Base-by-base conservation (phyloP, 2,113 vertebrate species). In the Tapirus terrestris region DNA sequence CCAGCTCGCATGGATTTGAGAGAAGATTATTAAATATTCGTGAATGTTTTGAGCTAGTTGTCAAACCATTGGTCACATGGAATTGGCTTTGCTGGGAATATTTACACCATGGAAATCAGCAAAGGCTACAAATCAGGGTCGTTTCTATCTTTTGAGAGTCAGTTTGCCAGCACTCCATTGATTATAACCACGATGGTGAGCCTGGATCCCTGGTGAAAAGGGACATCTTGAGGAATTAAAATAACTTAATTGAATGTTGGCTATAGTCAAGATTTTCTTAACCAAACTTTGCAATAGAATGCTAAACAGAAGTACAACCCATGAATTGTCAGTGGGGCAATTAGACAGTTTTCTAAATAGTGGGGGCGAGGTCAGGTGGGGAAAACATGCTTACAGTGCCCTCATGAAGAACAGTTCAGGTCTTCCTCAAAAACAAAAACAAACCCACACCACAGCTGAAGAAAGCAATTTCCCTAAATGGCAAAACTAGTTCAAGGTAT, bases 401-500 rank as follows among this genome's bases (percentile, higher is more conserved):
- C n/a, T 77, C 45, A 27, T 45, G 43, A 58, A 72, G 31, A 73
- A 11, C 16, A 27, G 8, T 25, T 70, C 53, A 86, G 43, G 9
- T 63, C 51, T 75, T 84, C 48, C 48, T 92, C 72, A 17, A 85
- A 92, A 94, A 68, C 51, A 87, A 81, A 87, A 91, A 27, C 43
- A 61, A 48, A 91, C 73, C 2, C 45, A 91, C 68, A 53, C 23
- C 33, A 16, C n/a, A 12, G 51, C 11, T 21, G 72, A 91, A 91
- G 67, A 83, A 79, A 76, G 36, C 16, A 36, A 3, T 29, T 39
- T 85, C 96, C 39, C 29, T 5, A 79, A 77, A 87, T 1, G 25
- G 16, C 72, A 80, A 75, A 68, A 29, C 31, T 45, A 77, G 27
- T 58, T 95, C 39, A 72, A 36, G 14, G n/a, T 56, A 17, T 70